Conservation (phyloP, 2,113 vertebrate genomes). For the Amazona guildingii region DNA sequence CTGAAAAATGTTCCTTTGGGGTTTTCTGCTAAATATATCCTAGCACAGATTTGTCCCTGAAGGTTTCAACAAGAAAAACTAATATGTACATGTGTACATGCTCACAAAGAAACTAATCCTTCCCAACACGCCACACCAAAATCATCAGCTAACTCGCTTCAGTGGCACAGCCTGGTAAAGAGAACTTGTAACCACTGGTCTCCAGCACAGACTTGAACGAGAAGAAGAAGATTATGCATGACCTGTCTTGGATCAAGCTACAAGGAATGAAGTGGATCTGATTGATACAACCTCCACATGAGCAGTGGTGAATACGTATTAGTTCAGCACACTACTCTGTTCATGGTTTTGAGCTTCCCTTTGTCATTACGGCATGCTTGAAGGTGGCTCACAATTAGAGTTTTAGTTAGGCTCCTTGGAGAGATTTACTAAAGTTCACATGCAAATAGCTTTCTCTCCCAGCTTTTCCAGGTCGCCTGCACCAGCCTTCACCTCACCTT, state of each 20-base stretch:
- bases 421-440: background rate
- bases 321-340: background rate
- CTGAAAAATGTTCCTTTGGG: background rate
- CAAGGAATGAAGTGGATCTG: background rate
- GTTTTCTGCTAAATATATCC: slow-evolving; percentile 4
- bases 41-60: background rate
- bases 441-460: background rate
- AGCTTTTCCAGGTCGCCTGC: background rate
- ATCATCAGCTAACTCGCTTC: background rate
- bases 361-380: background rate
- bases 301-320: background rate
- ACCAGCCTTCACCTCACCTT: background rate
- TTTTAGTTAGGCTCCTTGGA: background rate
- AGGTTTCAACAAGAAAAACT: background rate
- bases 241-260: background rate
- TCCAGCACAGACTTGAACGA: background rate
- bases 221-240: background rate
- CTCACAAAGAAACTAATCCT: background rate
- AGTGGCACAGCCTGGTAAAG: background rate
- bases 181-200: background rate
- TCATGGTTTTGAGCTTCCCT: slow-evolving; percentile 5
- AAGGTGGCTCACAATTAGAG: background rate
- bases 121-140: background rate
- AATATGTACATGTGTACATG: background rate
- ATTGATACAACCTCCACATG: background rate